Evolutionary conservation across 2,113 vertebrate species (phyloP).

Genomic region (Colossoma macropomum): DNA sequence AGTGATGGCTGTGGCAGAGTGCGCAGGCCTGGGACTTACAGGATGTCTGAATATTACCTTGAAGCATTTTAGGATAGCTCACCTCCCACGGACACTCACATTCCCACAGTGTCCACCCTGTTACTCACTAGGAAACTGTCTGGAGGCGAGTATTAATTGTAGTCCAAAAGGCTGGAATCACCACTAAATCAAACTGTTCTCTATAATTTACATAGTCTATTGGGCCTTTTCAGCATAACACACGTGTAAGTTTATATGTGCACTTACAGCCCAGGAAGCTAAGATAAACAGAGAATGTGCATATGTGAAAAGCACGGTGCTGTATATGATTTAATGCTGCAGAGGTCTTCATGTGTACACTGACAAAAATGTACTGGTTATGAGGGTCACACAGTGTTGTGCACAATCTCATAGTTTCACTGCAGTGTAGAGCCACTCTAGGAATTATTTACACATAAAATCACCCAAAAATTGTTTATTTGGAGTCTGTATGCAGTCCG

Average conservation of each 20-base stretch:
- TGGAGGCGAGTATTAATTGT: neutral
- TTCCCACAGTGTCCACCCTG: neutral
- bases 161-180: neutral
- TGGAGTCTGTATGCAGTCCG: neutral
- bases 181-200: neutral
- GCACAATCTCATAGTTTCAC: neutral
- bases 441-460: neutral
- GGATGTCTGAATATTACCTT: neutral
- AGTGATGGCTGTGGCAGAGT: neutral
- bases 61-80: neutral
- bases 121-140: neutral
- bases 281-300: neutral
- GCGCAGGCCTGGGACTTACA: neutral
- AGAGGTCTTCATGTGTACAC: neutral
- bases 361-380: neutral
- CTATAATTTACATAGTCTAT: neutral
- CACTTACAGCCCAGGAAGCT: neutral
- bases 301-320: neutral
- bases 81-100: neutral
- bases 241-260: neutral
- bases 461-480: neutral
- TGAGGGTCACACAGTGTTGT: neutral
- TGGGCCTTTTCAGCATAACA: neutral
- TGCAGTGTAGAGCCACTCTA: neutral
- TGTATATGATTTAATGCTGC: constrained; percentile 2